A percentile compares a stretch with the other conserved stretches of the same genome.
Conservation (phyloP, 2,113 vertebrate genomes). For the Ranitomeya variabilis region DNA sequence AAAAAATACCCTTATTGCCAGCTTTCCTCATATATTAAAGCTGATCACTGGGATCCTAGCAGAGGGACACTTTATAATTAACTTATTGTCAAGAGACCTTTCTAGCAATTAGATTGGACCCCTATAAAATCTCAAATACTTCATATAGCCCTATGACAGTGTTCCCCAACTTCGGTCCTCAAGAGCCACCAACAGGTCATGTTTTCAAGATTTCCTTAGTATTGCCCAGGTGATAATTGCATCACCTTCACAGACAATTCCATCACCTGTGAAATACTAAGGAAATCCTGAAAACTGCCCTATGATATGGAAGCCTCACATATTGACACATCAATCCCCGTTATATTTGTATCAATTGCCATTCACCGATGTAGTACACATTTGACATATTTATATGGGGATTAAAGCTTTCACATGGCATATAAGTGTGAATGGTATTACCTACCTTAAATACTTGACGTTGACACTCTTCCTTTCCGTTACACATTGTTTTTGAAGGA, state of each 20-base stretch:
- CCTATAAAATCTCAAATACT: background rate
- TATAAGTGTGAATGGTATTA: background rate
- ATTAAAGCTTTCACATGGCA: background rate
- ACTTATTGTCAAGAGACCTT: background rate
- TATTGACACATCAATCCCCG: background rate
- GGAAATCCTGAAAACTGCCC: no score
- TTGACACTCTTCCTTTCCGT: background rate
- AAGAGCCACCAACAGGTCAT: no score
- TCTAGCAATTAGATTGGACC: background rate
- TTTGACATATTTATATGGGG: background rate
- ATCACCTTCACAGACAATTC: no score
- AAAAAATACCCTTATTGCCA: background rate
- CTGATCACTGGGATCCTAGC: background rate
- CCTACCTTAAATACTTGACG: background rate
- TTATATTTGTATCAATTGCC: background rate
- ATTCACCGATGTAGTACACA: background rate
- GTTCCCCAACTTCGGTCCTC: no score
- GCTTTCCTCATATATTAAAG: background rate
- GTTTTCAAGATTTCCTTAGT: no score
- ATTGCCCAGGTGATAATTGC: no score
- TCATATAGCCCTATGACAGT: background rate
- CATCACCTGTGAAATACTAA: no score
- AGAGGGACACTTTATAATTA: background rate
- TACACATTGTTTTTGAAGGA: background rate
- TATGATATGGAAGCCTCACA: background rate